A percentile compares a stretch with the other conserved stretches of the same genome.
phyloP scores from a whole-genome alignment of 2,888 invertebrate species.

The Pantelozetes paolii region DNA sequence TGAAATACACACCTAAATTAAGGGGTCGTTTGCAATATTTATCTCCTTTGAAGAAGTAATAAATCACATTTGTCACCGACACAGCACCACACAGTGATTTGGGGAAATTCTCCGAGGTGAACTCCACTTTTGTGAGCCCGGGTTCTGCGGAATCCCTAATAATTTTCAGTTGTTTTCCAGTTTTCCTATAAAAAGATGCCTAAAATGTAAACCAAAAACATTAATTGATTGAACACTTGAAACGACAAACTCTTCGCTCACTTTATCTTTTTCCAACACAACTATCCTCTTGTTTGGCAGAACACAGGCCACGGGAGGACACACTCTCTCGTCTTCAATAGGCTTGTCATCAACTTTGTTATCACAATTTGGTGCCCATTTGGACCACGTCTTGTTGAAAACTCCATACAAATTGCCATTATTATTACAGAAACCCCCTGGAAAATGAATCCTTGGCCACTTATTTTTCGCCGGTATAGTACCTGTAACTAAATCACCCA shows the following conservation, averaged over 20 bases:
- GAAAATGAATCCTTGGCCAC: constrained; percentile 7
- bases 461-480: not conserved
- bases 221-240: not conserved
- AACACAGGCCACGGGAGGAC: not conserved
- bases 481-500: not conserved
- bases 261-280: not conserved
- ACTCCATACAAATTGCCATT: not conserved
- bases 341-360: not conserved
- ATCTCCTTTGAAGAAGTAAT: constrained; percentile 13
- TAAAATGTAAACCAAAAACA: not conserved
- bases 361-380: not conserved
- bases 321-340: not conserved
- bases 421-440: not conserved
- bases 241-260: not conserved
- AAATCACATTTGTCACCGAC: not conserved
- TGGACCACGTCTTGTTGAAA: not conserved
- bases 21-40: constrained; percentile 29
- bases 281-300: constrained; percentile 2
- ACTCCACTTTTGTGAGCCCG: not conserved
- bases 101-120: not conserved
- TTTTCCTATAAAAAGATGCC: constrained; percentile 14
- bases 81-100: not conserved
- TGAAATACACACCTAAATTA: not conserved
- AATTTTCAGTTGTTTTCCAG: not conserved
- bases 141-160: not conserved